Percentiles rank a stretch among this genome's conserved stretches.
phyloP scores from a whole-genome alignment of 2,888 invertebrate genomes.

The Tiliacea aurago region DNA sequence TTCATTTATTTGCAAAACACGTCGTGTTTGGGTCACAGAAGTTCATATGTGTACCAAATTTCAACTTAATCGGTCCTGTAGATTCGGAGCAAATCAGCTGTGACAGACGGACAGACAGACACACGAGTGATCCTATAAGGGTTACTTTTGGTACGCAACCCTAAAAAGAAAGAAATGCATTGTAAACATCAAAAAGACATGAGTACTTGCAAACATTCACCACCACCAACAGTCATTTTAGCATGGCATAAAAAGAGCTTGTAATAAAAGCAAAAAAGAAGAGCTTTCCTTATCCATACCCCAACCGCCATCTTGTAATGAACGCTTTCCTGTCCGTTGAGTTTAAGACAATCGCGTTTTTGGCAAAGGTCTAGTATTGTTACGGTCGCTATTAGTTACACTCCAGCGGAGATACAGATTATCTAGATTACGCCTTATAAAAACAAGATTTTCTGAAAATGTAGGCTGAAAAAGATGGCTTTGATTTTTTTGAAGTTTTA shows the following conservation, averaged over 20 bases:
- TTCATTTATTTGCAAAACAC: no score
- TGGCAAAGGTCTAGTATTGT: constrained; percentile 39
- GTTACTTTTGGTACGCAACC: no score
- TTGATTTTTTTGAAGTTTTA: neutral
- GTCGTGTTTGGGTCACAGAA: no score
- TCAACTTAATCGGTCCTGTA: no score
- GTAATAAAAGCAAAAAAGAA: neutral
- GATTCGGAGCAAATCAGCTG: no score
- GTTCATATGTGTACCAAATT: no score
- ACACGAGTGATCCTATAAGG: no score
- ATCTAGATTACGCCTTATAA: constrained; percentile 23
- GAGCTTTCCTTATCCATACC: constrained; percentile 3
- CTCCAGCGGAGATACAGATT: constrained; percentile 14
- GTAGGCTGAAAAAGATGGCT: neutral
- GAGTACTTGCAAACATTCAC: no score
- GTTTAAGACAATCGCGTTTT: constrained; percentile 50
- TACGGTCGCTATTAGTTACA: constrained; percentile 45
- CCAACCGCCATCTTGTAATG: constrained; percentile 19
- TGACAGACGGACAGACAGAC: no score
- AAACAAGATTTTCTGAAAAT: constrained; percentile 6
- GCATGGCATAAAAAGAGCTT: neutral
- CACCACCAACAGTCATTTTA: neutral
- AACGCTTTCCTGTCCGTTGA: constrained; percentile 42
- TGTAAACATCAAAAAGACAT: no score
- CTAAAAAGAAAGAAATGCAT: no score